Percentiles rank a stretch among this genome's conserved stretches.
These are phyloP conservation scores for Orthosia gracilis DNA, from an alignment of 2,888 invertebrate species.

Conservation along the genomic window DNA sequence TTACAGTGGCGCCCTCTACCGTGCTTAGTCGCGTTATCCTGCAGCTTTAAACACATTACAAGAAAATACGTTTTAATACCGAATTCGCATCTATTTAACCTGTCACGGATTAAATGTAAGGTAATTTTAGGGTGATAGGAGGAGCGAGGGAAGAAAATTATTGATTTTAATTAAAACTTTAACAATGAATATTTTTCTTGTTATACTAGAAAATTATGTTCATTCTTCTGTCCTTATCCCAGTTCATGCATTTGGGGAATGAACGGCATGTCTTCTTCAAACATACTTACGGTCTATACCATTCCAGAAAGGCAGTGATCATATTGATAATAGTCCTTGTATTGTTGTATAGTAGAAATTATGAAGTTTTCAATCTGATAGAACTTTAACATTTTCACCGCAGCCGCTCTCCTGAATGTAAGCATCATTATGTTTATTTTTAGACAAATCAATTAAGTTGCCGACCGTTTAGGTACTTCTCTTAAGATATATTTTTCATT, in stretches of 20 bases:
- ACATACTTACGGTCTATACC: too few relatives aligned
- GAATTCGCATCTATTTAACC: constrained; percentile 71
- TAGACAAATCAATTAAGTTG: neutral
- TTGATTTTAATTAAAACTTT: constrained; percentile 2
- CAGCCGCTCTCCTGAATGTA: neutral
- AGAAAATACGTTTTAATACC: constrained; percentile 71
- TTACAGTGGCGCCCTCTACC: constrained; percentile 41
- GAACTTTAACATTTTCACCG: too few relatives aligned
- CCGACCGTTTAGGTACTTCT: neutral
- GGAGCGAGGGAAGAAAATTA: constrained; percentile 13
- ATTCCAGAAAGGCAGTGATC: too few relatives aligned
- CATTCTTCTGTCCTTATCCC: too few relatives aligned
- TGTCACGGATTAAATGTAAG: constrained; percentile 61
- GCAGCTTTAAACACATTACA: constrained; percentile 62
- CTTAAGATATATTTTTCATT: neutral
- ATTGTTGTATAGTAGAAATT: too few relatives aligned
- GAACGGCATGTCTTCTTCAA: too few relatives aligned
- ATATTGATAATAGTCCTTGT: too few relatives aligned
- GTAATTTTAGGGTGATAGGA: constrained; percentile 12
- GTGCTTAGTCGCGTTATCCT: constrained; percentile 58
- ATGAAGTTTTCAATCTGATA: too few relatives aligned
- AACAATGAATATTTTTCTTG: too few relatives aligned
- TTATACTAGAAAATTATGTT: too few relatives aligned
- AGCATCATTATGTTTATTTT: neutral
- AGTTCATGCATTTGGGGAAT: too few relatives aligned